phyloP scores from a whole-genome alignment of 2,888 invertebrate genomes.

The Lysandra coridon region DNA sequence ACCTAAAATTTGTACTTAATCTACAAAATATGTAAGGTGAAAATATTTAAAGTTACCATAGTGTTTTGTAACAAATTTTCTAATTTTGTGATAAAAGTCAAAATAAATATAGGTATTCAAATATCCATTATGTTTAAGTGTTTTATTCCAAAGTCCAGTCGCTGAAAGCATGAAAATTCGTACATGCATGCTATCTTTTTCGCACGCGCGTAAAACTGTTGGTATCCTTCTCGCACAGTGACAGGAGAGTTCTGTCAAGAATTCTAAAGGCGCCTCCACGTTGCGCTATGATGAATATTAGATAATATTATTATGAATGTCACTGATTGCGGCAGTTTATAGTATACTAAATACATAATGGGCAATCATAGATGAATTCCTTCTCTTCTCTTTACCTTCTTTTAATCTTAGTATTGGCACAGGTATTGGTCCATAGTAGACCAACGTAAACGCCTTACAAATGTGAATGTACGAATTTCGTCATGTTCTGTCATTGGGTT shows the following conservation, averaged over 20 bases:
- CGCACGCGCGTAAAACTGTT: not conserved
- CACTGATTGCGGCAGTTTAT: no score
- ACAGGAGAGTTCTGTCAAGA: not conserved
- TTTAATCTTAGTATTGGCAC: no score
- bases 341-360: no score
- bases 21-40: not conserved
- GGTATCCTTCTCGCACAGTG: not conserved
- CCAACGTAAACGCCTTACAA: no score
- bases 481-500: not conserved
- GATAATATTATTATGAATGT: no score
- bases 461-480: no score
- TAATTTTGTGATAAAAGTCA: constrained; percentile 3
- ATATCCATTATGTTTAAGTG: not conserved
- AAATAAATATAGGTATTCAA: constrained; percentile 5
- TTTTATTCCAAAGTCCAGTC: not conserved
- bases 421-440: no score
- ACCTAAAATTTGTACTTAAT: not conserved
- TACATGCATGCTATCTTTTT: not conserved
- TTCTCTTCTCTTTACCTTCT: no score
- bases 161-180: not conserved
- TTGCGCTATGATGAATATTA: no score
- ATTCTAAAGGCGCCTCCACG: no score
- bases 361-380: no score
- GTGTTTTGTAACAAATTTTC: constrained; percentile 6
- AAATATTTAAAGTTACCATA: not conserved